phyloP scores from a whole-genome alignment of 2,888 invertebrate genomes.

The Aplocera efformata region DNA sequence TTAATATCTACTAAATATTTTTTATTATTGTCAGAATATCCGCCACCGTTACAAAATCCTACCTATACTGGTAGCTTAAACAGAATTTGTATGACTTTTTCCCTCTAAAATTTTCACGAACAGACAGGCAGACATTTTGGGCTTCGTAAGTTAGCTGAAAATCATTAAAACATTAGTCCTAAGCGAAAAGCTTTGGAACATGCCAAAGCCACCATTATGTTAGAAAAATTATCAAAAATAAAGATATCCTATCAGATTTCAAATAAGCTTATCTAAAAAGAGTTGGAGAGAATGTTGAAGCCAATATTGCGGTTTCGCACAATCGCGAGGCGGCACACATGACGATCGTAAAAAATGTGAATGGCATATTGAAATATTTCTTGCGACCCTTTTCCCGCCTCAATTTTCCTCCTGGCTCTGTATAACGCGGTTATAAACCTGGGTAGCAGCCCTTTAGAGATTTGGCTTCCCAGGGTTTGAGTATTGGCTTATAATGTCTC shows the following conservation, averaged over 20 bases:
- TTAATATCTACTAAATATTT: no score
- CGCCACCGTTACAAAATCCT: no score
- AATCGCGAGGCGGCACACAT: constrained; percentile 67
- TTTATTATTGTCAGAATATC: no score
- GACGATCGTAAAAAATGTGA: constrained; percentile 74
- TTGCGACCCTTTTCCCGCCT: constrained; percentile 63
- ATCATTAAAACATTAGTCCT: no score
- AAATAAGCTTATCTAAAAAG: constrained; percentile 51
- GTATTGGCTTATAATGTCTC: constrained; percentile 10
- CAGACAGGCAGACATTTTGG: no score
- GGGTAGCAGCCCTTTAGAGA: constrained; percentile 47
- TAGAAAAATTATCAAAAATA: constrained; percentile 4
- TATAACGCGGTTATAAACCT: constrained; percentile 66
- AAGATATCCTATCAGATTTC: constrained; percentile 33
- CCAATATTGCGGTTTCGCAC: constrained; percentile 65
- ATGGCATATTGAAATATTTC: constrained; percentile 77
- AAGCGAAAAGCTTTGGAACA: no score
- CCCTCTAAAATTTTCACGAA: no score
- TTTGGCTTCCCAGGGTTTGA: constrained; percentile 12
- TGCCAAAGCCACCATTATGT: no score
- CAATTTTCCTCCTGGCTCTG: constrained; percentile 62
- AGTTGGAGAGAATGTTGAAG: constrained; percentile 49
- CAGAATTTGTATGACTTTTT: no score
- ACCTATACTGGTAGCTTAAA: no score
- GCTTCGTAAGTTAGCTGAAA: no score